Conservation (phyloP, 2,113 vertebrate genomes). For the Puntigrus tetrazona region DNA sequence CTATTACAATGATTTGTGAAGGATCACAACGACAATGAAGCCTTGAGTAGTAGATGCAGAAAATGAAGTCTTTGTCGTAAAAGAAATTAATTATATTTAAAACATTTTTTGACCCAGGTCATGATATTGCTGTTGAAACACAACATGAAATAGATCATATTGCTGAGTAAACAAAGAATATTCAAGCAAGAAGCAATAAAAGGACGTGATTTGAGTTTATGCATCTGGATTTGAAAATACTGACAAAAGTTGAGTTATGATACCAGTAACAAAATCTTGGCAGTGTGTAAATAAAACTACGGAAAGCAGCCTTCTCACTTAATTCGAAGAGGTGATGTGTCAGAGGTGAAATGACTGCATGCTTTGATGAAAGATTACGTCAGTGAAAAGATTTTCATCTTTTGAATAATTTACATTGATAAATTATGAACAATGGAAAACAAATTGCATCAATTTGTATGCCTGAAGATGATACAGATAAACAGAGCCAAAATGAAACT, state of each 20-base stretch:
- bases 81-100: no score
- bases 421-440: neutral
- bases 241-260: neutral
- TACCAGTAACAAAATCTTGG: neutral
- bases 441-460: neutral
- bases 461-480: neutral
- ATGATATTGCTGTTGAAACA: neutral
- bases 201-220: neutral
- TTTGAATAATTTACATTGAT: neutral
- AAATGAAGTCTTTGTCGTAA: no score
- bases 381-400: neutral
- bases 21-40: no score
- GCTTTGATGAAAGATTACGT: neutral
- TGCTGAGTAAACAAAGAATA: neutral
- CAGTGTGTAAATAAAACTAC: neutral
- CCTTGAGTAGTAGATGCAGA: no score
- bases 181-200: neutral
- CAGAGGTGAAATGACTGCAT: no score
- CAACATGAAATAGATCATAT: neutral
- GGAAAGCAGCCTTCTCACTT: neutral
- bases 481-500: neutral
- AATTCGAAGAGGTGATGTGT: neutral
- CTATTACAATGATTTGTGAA: no score
- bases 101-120: neutral
- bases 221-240: neutral